Evolutionary conservation across 2,113 vertebrate species (phyloP).

Genomic region (Sander lucioperca): DNA sequence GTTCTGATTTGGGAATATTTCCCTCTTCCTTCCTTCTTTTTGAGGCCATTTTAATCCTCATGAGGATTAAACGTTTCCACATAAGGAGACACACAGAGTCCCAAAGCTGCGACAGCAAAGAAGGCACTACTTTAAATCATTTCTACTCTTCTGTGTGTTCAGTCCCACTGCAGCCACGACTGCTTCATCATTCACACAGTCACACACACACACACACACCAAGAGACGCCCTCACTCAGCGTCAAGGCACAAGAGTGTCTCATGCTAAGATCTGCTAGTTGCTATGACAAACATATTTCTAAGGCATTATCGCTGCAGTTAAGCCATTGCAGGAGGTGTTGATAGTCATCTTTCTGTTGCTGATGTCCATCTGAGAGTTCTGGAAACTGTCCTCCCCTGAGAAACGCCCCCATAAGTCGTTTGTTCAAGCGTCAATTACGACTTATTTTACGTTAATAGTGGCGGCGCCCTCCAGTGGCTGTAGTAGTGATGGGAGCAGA

Average conservation of each 20-base stretch:
- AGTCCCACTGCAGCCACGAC: not conserved
- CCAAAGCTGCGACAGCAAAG: conserved; percentile 24
- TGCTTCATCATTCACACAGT: conserved; percentile 1
- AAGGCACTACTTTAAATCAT: conserved; percentile 21
- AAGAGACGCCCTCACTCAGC: not conserved
- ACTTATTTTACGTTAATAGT: too few relatives aligned
- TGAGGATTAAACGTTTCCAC: conserved; percentile 60
- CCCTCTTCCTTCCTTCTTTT: conserved; percentile 15
- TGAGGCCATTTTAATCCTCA: conserved; percentile 61
- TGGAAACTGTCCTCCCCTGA: too few relatives aligned
- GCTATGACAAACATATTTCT: conserved; percentile 49
- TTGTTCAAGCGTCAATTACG: too few relatives aligned
- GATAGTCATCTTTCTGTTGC: conserved; percentile 27
- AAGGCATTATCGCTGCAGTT: not conserved
- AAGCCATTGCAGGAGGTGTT: conserved; percentile 14
- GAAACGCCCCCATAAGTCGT: too few relatives aligned
- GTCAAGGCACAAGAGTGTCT: not conserved
- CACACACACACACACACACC: not conserved
- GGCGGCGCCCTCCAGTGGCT: too few relatives aligned
- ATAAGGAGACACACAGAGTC: conserved; percentile 49
- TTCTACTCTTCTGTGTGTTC: conserved; percentile 14
- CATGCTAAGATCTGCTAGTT: not conserved
- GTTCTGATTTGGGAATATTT: conserved; percentile 53
- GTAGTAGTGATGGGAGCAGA: too few relatives aligned
- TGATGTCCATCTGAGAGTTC: conserved; percentile 40